Evolutionary conservation across 1,140 invertebrate genomes (phyloP).

Genomic region (Stegodyphus mimosarum): DNA sequence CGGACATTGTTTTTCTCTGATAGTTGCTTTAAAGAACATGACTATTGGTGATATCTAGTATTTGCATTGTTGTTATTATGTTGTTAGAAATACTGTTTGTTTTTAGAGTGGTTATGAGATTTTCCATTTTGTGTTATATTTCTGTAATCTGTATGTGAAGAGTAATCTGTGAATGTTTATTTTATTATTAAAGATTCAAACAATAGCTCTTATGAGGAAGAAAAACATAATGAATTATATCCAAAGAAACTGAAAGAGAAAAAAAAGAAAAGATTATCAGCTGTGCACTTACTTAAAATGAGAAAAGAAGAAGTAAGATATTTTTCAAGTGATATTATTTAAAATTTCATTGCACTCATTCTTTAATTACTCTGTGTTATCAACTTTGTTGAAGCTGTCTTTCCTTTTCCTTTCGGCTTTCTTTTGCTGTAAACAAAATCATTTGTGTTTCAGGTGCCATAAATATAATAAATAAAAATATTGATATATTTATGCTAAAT

Average conservation of each 20-base stretch:
- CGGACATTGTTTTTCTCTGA: too few relatives aligned
- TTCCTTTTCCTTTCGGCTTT: background rate
- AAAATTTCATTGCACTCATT: background rate
- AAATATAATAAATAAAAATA: background rate
- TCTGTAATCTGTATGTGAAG: background rate
- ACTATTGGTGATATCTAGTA: too few relatives aligned
- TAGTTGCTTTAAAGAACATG: too few relatives aligned
- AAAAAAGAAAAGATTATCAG: constrained; percentile 29
- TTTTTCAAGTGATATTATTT: background rate
- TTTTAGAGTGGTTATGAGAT: background rate
- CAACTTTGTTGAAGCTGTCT: background rate
- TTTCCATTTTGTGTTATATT: background rate
- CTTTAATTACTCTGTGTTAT: too few relatives aligned
- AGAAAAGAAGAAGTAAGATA: constrained; percentile 37
- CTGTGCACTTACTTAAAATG: constrained; percentile 30
- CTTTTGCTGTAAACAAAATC: background rate
- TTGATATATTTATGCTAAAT: background rate
- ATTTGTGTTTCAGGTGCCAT: background rate
- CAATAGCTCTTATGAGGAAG: constrained; percentile 5
- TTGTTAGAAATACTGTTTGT: too few relatives aligned
- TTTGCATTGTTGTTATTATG: too few relatives aligned
- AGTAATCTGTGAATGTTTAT: background rate
- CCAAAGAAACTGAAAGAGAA: background rate
- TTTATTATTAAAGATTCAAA: background rate
- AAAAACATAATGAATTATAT: background rate